These are phyloP conservation scores for Champsocephalus esox DNA, from an alignment of 2,797 vertebrate species.

Conservation along the genomic window DNA sequence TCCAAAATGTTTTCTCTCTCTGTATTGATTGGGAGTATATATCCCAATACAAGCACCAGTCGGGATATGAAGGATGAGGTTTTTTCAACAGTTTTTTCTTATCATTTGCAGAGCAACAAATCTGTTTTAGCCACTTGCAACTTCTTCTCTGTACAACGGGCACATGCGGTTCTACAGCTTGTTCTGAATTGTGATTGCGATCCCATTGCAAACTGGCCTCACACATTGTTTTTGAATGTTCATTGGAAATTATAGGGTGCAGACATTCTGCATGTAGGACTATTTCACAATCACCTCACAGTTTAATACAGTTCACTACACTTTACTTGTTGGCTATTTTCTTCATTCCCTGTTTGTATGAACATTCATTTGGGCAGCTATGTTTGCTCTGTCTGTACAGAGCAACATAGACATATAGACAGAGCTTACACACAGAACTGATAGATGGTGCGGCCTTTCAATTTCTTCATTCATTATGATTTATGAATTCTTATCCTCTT, in stretches of 20 bases:
- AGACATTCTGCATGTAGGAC: too few relatives aligned
- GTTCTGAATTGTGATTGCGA: not conserved
- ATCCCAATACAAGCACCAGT: not conserved
- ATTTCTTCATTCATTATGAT: constrained; percentile 51
- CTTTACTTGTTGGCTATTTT: not conserved
- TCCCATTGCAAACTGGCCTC: constrained; percentile 3
- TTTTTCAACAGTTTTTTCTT: not conserved
- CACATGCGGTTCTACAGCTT: not conserved
- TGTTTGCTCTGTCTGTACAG: not conserved
- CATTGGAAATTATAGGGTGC: not conserved
- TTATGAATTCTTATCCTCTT: constrained; percentile 77
- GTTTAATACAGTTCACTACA: not conserved
- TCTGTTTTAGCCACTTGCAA: not conserved
- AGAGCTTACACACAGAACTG: not conserved
- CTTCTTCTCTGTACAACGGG: not conserved
- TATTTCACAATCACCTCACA: not conserved
- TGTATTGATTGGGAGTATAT: not conserved
- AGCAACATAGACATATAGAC: not conserved
- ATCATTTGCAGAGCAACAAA: not conserved
- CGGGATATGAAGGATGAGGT: not conserved
- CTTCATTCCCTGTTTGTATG: not conserved
- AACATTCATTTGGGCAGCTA: not conserved
- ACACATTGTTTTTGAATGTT: not conserved
- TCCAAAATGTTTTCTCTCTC: not conserved
- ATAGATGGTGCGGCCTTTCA: constrained; percentile 10